Percentiles rank a stretch among this genome's conserved stretches.
Evolutionary conservation across 2,797 vertebrate genomes (phyloP).

Genomic region (Trichosurus vulpecula): DNA sequence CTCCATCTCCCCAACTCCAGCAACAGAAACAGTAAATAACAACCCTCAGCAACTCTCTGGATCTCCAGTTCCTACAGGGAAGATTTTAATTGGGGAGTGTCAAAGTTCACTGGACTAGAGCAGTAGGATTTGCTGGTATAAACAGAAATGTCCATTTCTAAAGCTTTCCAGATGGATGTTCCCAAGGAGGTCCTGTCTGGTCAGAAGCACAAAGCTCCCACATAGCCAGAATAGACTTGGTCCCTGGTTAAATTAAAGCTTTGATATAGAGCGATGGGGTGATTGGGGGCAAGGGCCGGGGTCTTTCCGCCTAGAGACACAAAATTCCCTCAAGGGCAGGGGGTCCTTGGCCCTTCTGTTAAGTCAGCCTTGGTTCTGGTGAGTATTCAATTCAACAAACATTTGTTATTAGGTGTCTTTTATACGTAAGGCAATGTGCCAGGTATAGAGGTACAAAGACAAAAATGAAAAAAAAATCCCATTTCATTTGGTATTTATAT

Average conservation of each 20-base stretch:
- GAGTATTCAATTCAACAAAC: neutral
- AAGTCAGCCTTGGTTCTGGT: neutral
- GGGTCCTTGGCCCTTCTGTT: neutral
- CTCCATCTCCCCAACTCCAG: neutral
- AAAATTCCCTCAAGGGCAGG: neutral
- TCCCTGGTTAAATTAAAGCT: neutral
- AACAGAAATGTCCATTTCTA: neutral
- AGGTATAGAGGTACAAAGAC: neutral
- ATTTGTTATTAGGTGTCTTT: neutral
- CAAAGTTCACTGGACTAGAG: neutral
- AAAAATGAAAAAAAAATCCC: neutral
- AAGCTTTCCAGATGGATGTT: neutral
- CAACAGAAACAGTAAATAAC: neutral
- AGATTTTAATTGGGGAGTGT: neutral
- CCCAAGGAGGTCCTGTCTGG: neutral
- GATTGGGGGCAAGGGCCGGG: neutral
- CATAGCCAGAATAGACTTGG: neutral
- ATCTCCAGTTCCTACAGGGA: neutral
- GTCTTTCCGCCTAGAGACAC: neutral
- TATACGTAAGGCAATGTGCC: neutral
- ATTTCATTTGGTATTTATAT: neutral
- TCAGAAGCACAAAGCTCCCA: neutral
- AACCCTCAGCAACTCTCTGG: neutral
- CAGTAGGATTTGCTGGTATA: neutral
- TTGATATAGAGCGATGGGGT: neutral